These are phyloP conservation scores for Neosalanx taihuensis DNA, from an alignment of 2,797 vertebrate species.

Conservation along the genomic window DNA sequence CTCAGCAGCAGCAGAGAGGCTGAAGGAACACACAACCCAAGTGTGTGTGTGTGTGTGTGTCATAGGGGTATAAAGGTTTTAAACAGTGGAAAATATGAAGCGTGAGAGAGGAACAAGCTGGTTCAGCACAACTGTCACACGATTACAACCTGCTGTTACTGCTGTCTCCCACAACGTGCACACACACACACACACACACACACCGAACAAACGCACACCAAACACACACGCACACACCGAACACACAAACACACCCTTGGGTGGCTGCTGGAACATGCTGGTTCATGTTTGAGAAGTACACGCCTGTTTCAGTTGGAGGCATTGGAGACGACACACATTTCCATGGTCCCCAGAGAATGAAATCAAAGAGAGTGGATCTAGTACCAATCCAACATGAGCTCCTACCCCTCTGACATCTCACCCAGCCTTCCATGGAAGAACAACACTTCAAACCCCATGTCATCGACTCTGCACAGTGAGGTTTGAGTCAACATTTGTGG, in stretches of 20 bases:
- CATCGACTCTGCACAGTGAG: slow-evolving; percentile 33
- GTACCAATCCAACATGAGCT: slow-evolving; percentile 35
- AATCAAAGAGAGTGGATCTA: too few species aligned
- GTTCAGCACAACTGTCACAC: slow-evolving; percentile 56
- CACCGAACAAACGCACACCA: slow-evolving; percentile 21
- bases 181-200: slow-evolving; percentile 18
- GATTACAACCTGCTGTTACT: slow-evolving; percentile 38
- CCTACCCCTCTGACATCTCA: slow-evolving; percentile 31
- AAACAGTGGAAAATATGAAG: slow-evolving; percentile 69
- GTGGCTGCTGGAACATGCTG: slow-evolving; percentile 45
- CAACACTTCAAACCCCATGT: slow-evolving; percentile 31
- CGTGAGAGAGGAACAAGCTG: slow-evolving; percentile 47
- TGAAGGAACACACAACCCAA: slow-evolving; percentile 44
- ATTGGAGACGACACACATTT: not conserved
- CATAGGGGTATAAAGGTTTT: slow-evolving; percentile 57
- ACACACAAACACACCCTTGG: slow-evolving; percentile 40
- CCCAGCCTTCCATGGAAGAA: slow-evolving; percentile 26
- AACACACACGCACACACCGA: slow-evolving; percentile 16
- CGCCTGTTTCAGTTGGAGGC: not conserved
- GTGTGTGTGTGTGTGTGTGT: slow-evolving; percentile 30
- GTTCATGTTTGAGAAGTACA: slow-evolving; percentile 4
- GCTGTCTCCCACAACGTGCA: slow-evolving; percentile 19
- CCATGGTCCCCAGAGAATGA: slow-evolving; percentile 23
- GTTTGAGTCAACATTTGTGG: slow-evolving; percentile 50
- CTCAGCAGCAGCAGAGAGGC: slow-evolving; percentile 36